Evolutionary conservation across 92 coral and sea anemone genomes (phyloP).

Genomic region (Epizoanthus illoricatus): DNA sequence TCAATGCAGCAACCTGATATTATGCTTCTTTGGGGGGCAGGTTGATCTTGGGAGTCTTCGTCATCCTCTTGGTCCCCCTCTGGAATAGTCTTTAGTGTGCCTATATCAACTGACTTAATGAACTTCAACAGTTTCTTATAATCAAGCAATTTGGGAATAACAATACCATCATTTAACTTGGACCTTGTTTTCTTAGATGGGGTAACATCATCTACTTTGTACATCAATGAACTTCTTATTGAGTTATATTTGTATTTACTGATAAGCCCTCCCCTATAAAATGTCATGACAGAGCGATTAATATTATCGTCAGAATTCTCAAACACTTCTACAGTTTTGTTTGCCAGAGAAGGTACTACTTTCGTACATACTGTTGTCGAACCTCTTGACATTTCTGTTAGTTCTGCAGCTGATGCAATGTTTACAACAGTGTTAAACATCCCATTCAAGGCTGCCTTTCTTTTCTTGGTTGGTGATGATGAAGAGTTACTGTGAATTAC

Average conservation of each 20-base stretch:
- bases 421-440: slow-evolving; percentile 58
- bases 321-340: slow-evolving; percentile 51
- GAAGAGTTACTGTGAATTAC: slow-evolving; percentile 57
- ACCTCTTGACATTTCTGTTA: slow-evolving; percentile 5
- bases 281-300: neutral
- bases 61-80: too few relatives aligned
- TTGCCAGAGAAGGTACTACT: slow-evolving; percentile 58
- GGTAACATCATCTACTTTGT: slow-evolving; percentile 5
- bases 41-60: too few relatives aligned
- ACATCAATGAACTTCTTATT: slow-evolving; percentile 52
- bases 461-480: slow-evolving; percentile 59
- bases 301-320: slow-evolving; percentile 34
- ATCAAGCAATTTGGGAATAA: slow-evolving; percentile 49
- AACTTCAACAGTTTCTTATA: slow-evolving; percentile 60
- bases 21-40: slow-evolving; percentile 31
- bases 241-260: slow-evolving; percentile 64
- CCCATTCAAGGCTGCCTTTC: slow-evolving; percentile 63
- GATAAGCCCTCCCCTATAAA: slow-evolving; percentile 58
- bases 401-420: slow-evolving; percentile 52
- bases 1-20: slow-evolving; percentile 66
- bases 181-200: slow-evolving; percentile 45
- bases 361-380: slow-evolving; percentile 4
- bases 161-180: slow-evolving; percentile 49
- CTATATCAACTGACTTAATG: slow-evolving; percentile 66
- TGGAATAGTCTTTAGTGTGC: too few relatives aligned